Evolutionary conservation across 2,113 vertebrate species (phyloP).

Genomic region (Steatornis caripensis): DNA sequence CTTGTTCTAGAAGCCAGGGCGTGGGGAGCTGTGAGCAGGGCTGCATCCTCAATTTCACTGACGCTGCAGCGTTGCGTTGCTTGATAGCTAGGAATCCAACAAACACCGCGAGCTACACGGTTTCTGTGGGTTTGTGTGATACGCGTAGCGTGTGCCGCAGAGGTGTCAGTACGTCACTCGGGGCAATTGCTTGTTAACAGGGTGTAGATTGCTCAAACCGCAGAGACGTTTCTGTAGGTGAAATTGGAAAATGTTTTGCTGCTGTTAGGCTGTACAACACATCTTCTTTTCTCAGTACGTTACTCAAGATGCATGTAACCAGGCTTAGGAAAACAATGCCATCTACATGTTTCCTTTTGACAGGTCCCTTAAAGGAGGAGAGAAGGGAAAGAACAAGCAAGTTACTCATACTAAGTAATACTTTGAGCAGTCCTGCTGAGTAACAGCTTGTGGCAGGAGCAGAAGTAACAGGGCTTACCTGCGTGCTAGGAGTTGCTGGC

Average conservation of each 20-base stretch:
- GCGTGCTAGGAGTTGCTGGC: neutral
- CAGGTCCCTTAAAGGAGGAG: neutral
- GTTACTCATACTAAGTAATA: neutral
- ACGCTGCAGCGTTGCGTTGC: accelerated
- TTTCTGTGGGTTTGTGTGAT: neutral
- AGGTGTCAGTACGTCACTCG: too few species aligned
- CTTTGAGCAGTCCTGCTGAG: too few species aligned
- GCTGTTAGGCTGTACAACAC: neutral
- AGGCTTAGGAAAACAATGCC: neutral
- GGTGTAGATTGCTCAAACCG: neutral
- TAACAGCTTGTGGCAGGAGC: neutral
- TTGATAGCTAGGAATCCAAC: too few species aligned
- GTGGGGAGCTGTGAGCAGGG: neutral
- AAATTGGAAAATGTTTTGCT: neutral
- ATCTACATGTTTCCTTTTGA: neutral
- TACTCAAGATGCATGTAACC: neutral
- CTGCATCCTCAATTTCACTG: neutral
- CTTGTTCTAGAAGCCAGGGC: neutral
- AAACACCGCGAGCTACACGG: too few species aligned
- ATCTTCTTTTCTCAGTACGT: neutral
- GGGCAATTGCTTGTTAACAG: too few species aligned
- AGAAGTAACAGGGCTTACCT: too few species aligned
- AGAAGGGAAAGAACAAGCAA: neutral
- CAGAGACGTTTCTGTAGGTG: neutral
- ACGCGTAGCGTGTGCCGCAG: too few species aligned